A percentile compares a stretch with the other conserved stretches of the same genome.
Conservation (phyloP, 2,888 invertebrate species). For the Congeria kusceri region DNA sequence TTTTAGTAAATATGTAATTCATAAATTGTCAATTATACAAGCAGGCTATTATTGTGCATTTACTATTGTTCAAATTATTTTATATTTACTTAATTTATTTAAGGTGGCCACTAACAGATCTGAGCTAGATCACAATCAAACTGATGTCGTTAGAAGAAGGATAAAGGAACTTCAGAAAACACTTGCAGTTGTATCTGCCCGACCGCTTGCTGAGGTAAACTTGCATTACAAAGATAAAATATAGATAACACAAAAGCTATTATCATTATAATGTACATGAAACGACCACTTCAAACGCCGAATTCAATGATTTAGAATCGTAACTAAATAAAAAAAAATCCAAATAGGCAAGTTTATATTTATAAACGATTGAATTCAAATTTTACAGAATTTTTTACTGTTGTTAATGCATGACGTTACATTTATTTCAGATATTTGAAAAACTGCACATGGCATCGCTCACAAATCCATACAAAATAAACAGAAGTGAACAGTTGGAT, state of each 20-base stretch:
- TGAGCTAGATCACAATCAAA: constrained; percentile 1
- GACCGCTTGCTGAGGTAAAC: constrained; percentile 28
- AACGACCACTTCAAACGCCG: too few species aligned
- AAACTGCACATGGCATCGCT: background rate
- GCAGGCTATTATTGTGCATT: too few species aligned
- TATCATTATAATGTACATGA: too few species aligned
- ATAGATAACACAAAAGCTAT: too few species aligned
- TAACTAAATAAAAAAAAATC: too few species aligned
- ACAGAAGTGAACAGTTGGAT: background rate
- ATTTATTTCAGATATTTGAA: constrained; percentile 36
- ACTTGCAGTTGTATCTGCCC: background rate
- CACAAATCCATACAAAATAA: constrained; percentile 2
- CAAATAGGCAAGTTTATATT: too few species aligned
- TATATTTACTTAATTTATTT: background rate
- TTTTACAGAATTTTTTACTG: background rate
- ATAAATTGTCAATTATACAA: too few species aligned
- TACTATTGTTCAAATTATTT: too few species aligned
- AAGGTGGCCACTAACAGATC: background rate
- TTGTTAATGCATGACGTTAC: background rate
- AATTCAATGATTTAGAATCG: too few species aligned
- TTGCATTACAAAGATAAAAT: too few species aligned
- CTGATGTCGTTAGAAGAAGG: background rate
- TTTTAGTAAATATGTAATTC: too few species aligned
- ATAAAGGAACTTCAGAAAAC: constrained; percentile 12
- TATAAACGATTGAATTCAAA: background rate